Base-by-base conservation (phyloP, 2,888 invertebrate genomes). In the Erpobdella octoculata region DNA sequence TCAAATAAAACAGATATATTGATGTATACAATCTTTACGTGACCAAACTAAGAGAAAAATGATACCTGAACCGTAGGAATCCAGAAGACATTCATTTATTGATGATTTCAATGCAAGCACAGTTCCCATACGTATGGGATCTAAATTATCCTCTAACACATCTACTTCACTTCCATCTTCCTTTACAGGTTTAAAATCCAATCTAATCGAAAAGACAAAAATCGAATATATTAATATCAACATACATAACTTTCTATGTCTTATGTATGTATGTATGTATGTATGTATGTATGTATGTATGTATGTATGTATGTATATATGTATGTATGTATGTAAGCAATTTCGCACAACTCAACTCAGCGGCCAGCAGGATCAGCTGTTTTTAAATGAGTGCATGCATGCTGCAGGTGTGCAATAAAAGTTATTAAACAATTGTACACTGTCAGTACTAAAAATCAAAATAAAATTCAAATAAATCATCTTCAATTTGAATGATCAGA, bases 71-170 rank as follows among this genome's bases (percentile, higher is more conserved):
- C 8, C 9, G 25, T 6, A 1, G 6, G 28, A 15, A 53, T 53
- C 6, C 4, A 41, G 9, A 41, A 41, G 71, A 75, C 81, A 81
- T 58, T 87, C 86, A 38, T 86, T 85, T 73, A 86, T 83, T 9
- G 85, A 85, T 58, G 86, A 85, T 0, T 86, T 88, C 2, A 91
- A 85, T 25, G 92, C 91, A 86, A 93, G 89, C 12, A 90, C 89
- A 8, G 53, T 12, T 28, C 21, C 8, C 71, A 41, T 58, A 28
- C 31, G 5, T 6, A 31, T 33, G 31, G n/a, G 31, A n/a, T 71
- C 73, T 37, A 74, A 67, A 28, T 74, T 33, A 41, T 65, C 41
- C 53, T 74, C 71, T 46, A 73, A 35, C 41, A 75, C 75, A 4
- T 36, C 37, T 31, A 62, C 46, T 36, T 73, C 72, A 8, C 74